A percentile compares a stretch with the other conserved stretches of the same genome.
phyloP scores from a whole-genome alignment of 2,113 vertebrate species.

The Tachycineta bicolor region DNA sequence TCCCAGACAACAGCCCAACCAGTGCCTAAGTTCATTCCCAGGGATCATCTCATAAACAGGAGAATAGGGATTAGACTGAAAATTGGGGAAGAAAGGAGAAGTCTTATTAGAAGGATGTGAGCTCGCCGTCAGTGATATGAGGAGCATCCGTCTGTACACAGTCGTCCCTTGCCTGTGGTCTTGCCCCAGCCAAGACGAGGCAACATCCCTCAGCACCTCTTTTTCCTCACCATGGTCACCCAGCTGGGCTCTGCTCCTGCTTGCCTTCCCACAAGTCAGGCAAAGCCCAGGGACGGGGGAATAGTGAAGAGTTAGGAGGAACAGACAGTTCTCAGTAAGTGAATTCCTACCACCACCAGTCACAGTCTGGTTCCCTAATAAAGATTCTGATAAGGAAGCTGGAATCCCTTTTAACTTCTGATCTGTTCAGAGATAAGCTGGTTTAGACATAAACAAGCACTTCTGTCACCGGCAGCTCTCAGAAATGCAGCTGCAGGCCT shows the following conservation, averaged over 20 bases:
- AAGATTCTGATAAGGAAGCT: conserved; percentile 43
- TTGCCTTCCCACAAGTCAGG: background rate
- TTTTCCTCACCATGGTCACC: background rate
- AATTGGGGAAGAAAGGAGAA: background rate
- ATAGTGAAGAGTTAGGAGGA: background rate
- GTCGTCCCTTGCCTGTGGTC: background rate
- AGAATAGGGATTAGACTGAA: background rate
- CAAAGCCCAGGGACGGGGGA: background rate
- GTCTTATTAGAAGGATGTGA: background rate
- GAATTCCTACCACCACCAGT: conserved; percentile 43
- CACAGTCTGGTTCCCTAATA: conserved; percentile 36
- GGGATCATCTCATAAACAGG: background rate
- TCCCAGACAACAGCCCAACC: background rate
- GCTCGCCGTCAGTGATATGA: background rate
- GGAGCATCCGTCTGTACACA: background rate
- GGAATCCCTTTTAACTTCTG: conserved; percentile 65
- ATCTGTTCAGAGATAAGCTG: background rate
- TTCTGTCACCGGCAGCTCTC: background rate
- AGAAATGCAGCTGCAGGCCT: conserved; percentile 22
- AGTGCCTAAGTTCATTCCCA: background rate
- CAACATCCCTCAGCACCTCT: background rate
- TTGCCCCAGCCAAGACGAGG: background rate
- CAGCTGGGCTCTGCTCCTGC: background rate
- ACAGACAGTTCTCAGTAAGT: conserved; percentile 26
- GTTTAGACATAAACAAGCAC: conserved; percentile 36